phyloP scores from a whole-genome alignment of 2,888 invertebrate species.

The Oeneis ivallda region DNA sequence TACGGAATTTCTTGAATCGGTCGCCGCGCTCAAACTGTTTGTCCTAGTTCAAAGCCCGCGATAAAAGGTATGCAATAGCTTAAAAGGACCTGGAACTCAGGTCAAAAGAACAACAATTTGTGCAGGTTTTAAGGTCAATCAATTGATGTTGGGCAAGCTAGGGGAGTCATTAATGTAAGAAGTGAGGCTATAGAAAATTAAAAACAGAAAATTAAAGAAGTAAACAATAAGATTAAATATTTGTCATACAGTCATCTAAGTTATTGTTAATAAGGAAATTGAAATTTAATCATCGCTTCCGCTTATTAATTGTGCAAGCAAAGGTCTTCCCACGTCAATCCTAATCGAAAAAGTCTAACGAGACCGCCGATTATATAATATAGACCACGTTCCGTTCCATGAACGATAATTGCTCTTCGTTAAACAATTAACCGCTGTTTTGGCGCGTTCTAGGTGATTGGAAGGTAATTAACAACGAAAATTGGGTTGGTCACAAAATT shows the following conservation, averaged over 20 bases:
- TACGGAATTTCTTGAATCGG: too few relatives aligned
- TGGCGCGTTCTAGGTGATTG: slow-evolving; percentile 42
- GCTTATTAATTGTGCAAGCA: slow-evolving; percentile 35
- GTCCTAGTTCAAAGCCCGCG: too few relatives aligned
- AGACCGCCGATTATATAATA: slow-evolving; percentile 65
- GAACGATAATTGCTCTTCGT: slow-evolving; percentile 68
- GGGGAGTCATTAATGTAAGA: too few relatives aligned
- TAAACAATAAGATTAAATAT: neutral
- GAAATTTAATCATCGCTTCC: slow-evolving; percentile 37
- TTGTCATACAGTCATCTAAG: neutral
- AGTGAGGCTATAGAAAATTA: too few relatives aligned
- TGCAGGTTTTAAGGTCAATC: too few relatives aligned
- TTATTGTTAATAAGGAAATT: slow-evolving; percentile 24
- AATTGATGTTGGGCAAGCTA: too few relatives aligned
- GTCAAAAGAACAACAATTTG: neutral
- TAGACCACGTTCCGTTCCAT: slow-evolving; percentile 54
- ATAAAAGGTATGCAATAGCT: too few relatives aligned
- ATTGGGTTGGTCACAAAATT: slow-evolving; percentile 34
- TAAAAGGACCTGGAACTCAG: too few relatives aligned
- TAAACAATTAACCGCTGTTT: slow-evolving; percentile 68
- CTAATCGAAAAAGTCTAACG: slow-evolving; percentile 65
- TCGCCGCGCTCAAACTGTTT: too few relatives aligned
- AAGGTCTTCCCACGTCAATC: slow-evolving; percentile 71
- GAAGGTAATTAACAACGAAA: slow-evolving; percentile 38
- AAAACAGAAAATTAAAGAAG: neutral